phyloP scores from a whole-genome alignment of 2,888 invertebrate species.

The Drosophila kanekoi region DNA sequence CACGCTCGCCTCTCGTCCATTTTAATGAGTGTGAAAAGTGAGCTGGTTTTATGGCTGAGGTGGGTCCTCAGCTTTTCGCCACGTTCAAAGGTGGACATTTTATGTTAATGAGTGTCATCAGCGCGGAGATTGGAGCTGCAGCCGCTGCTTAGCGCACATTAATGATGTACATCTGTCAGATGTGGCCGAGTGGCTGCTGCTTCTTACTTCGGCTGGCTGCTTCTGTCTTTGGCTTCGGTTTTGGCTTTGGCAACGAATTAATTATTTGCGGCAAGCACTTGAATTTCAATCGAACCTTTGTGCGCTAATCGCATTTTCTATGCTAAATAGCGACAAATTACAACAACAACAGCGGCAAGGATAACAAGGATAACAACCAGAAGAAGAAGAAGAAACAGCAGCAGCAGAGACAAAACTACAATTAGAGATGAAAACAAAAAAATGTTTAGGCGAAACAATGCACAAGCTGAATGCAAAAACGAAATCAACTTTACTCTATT shows the following conservation, averaged over 20 bases:
- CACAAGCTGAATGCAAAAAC: constrained; percentile 20
- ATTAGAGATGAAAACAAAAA: constrained; percentile 13
- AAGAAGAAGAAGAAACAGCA: constrained; percentile 9
- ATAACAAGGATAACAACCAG: constrained; percentile 22
- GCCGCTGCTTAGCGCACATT: constrained; percentile 12
- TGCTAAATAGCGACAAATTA: constrained; percentile 68
- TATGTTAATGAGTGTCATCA: constrained; percentile 79
- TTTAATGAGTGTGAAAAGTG: constrained; percentile 80
- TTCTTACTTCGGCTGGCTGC: constrained; percentile 14
- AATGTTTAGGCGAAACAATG: constrained; percentile 29
- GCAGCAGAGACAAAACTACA: constrained; percentile 22
- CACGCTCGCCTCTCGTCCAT: constrained; percentile 49
- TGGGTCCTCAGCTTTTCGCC: constrained; percentile 15
- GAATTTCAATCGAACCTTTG: constrained; percentile 71
- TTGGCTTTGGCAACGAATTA: constrained; percentile 48
- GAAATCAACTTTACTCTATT: constrained; percentile 43
- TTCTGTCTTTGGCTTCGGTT: constrained; percentile 11
- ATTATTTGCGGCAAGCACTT: constrained; percentile 71
- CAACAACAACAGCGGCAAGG: constrained; percentile 41
- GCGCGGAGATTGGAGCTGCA: constrained; percentile 58
- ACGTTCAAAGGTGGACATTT: constrained; percentile 69
- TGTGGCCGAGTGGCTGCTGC: constrained; percentile 11
- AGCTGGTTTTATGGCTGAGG: constrained; percentile 67
- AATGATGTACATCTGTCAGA: constrained; percentile 49
- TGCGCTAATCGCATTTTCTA: constrained; percentile 70